Percentiles rank a stretch among this genome's conserved stretches.
Conservation (phyloP, 1,140 invertebrate genomes). For the Eumaeus atala region DNA sequence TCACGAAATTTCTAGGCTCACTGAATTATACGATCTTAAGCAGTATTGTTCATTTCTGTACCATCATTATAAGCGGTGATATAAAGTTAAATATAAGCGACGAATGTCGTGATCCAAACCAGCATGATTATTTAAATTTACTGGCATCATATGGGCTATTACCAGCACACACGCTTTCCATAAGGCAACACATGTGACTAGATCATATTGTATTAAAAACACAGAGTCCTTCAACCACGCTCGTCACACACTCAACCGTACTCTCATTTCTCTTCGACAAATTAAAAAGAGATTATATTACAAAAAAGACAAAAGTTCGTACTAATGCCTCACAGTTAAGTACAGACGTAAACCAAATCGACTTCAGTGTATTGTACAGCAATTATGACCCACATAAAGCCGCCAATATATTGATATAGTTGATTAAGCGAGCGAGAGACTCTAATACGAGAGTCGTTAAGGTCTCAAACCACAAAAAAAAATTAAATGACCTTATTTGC, state of each 20-base stretch:
- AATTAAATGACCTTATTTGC: constrained; percentile 6
- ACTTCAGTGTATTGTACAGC: constrained; percentile 8
- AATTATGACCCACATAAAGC: constrained; percentile 14
- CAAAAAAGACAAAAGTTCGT: neutral
- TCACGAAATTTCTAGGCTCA: constrained; percentile 18
- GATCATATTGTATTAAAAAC: constrained; percentile 5
- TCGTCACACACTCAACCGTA: constrained; percentile 8
- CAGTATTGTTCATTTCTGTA: constrained; percentile 5
- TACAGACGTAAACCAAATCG: constrained; percentile 5
- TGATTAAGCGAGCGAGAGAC: neutral
- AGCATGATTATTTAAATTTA: constrained; percentile 17
- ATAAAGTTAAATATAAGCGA: constrained; percentile 20
- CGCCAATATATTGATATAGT: constrained; percentile 1
- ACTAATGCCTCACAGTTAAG: neutral
- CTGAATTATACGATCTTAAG: constrained; percentile 15
- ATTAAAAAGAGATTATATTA: neutral
- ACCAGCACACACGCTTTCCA: constrained; percentile 12
- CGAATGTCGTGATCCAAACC: neutral
- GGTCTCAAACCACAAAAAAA: constrained; percentile 1
- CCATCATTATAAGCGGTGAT: constrained; percentile 20
- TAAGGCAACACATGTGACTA: neutral
- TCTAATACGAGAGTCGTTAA: constrained; percentile 6
- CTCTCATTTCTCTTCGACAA: neutral
- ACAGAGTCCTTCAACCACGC: neutral
- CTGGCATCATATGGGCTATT: constrained; percentile 13